Conservation (phyloP, 2,113 vertebrate genomes). For the Hiodon tergisus region DNA sequence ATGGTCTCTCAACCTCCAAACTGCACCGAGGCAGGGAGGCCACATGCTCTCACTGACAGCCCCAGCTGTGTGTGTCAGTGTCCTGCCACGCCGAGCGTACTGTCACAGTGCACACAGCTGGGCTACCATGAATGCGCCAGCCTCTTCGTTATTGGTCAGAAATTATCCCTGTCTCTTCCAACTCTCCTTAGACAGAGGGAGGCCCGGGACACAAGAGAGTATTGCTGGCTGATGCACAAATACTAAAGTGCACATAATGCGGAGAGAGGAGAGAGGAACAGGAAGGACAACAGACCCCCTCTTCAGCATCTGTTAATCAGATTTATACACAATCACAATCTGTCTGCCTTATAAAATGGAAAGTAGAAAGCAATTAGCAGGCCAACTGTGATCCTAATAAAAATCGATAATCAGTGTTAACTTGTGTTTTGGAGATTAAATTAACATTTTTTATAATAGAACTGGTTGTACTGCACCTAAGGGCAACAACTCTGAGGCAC, state of each 20-base stretch:
- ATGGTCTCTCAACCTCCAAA: neutral
- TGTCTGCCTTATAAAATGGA: constrained; percentile 30
- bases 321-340: constrained; percentile 19
- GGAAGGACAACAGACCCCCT: neutral
- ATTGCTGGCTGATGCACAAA: neutral
- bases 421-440: too few relatives aligned
- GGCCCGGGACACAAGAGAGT: too few relatives aligned
- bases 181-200: neutral
- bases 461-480: too few relatives aligned
- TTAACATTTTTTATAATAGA: constrained; percentile 8
- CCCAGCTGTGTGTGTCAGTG: constrained; percentile 28
- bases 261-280: neutral
- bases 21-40: constrained; percentile 37
- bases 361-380: constrained; percentile 28
- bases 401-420: too few relatives aligned
- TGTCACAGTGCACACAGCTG: constrained; percentile 47
- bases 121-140: constrained; percentile 22
- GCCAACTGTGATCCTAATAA: constrained; percentile 27
- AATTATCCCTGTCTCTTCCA: constrained; percentile 22
- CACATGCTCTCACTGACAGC: constrained; percentile 43
- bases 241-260: neutral
- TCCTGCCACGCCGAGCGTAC: constrained; percentile 21
- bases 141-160: constrained; percentile 21
- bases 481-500: too few relatives aligned
- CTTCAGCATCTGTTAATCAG: constrained; percentile 5